These are phyloP conservation scores for Callorhinus ursinus DNA, from an alignment of 2,113 vertebrate genomes.

Conservation along the genomic window DNA sequence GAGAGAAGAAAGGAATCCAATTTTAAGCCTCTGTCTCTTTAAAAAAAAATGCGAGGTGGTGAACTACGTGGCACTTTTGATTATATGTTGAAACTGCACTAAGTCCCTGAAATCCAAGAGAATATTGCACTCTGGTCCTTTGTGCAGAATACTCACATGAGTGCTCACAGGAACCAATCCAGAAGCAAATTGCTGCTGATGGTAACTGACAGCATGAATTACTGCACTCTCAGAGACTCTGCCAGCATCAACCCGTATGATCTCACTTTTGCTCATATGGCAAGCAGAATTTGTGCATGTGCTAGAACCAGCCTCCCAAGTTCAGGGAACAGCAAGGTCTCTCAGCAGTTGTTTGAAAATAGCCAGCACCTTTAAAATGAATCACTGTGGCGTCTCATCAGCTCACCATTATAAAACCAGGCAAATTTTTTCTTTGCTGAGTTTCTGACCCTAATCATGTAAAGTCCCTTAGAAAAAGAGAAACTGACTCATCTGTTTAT, in stretches of 20 bases:
- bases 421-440: constrained; percentile 54
- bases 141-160: constrained; percentile 66
- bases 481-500: constrained; percentile 63
- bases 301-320: constrained; percentile 37
- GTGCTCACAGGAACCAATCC: constrained; percentile 64
- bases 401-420: neutral
- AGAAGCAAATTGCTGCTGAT: constrained; percentile 66
- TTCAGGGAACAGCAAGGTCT: constrained; percentile 37
- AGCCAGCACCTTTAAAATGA: constrained; percentile 11
- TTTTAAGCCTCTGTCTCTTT: constrained; percentile 70
- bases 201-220: constrained; percentile 62
- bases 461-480: constrained; percentile 49
- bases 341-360: constrained; percentile 52
- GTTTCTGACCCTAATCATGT: constrained; percentile 27
- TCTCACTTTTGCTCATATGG: constrained; percentile 60
- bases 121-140: constrained; percentile 57
- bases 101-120: constrained; percentile 64
- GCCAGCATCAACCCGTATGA: constrained; percentile 42
- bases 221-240: constrained; percentile 52
- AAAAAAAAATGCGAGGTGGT: constrained; percentile 65
- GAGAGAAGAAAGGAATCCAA: constrained; percentile 45
- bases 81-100: constrained; percentile 68
- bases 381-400: neutral
- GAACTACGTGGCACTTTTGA: constrained; percentile 57
- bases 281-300: constrained; percentile 12